Conservation (phyloP, 2,888 invertebrate genomes). For the Andrena flavipes region DNA sequence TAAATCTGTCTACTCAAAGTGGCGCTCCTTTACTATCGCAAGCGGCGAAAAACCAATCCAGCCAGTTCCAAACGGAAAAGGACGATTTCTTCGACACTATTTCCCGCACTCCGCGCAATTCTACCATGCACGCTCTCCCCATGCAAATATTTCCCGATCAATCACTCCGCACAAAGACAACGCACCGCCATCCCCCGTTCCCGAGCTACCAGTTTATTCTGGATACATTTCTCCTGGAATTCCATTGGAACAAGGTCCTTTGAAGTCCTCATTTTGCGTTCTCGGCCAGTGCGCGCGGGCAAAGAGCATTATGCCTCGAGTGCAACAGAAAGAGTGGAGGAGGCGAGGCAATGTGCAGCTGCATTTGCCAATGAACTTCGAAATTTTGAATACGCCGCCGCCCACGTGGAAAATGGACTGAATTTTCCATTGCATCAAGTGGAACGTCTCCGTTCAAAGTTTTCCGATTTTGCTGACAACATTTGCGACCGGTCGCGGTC, state of each 20-base stretch:
- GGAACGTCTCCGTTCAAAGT: no score
- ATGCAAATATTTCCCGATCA: constrained; percentile 45
- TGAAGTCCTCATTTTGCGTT: neutral
- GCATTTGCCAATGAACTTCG: neutral
- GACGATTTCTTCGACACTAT: constrained; percentile 4
- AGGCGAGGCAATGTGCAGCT: neutral
- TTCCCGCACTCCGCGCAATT: neutral
- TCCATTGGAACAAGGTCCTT: neutral
- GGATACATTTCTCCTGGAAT: constrained; percentile 13
- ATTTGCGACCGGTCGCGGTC: no score
- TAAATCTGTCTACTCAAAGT: neutral
- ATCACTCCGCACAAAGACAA: constrained; percentile 38
- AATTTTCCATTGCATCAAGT: no score
- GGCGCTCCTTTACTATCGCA: neutral
- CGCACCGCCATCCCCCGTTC: neutral
- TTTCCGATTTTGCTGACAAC: no score
- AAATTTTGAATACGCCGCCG: neutral
- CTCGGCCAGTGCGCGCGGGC: neutral
- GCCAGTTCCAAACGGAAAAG: no score
- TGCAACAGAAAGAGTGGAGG: neutral
- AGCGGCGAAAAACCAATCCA: neutral
- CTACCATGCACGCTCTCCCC: neutral
- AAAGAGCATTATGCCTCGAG: neutral
- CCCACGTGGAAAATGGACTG: neutral
- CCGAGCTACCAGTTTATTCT: neutral